Conservation (phyloP, 2,113 vertebrate genomes). For the Geococcyx californianus region DNA sequence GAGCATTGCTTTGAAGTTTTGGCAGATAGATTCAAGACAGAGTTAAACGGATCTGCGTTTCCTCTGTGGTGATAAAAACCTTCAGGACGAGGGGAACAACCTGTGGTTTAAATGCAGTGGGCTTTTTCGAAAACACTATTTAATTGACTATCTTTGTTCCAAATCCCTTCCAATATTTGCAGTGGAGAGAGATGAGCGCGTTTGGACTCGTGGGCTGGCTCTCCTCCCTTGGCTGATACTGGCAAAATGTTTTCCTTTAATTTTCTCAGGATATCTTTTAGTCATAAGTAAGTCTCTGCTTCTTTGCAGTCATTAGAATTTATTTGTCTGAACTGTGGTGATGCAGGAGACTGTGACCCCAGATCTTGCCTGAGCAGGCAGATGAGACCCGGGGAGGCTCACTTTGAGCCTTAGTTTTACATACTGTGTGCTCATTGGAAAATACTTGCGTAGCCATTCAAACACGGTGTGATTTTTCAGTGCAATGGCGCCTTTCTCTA, state of each 20-base stretch:
- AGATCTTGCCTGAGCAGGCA: rapidly evolving
- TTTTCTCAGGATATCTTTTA: background rate
- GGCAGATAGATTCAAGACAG: background rate
- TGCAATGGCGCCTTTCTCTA: background rate
- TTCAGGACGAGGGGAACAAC: background rate
- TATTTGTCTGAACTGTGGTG: background rate
- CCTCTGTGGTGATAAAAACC: background rate
- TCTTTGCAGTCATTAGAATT: background rate
- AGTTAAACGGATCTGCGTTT: background rate
- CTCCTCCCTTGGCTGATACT: background rate
- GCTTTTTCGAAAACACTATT: background rate
- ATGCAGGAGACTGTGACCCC: background rate
- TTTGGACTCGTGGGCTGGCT: background rate
- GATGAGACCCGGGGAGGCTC: background rate
- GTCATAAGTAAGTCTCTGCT: background rate
- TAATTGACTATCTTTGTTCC: conserved; percentile 1
- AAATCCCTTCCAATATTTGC: conserved; percentile 39
- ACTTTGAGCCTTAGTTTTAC: background rate
- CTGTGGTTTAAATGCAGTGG: background rate
- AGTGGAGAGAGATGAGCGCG: background rate
- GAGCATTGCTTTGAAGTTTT: background rate
- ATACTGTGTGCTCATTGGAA: background rate
- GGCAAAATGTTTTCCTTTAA: conserved; percentile 25
- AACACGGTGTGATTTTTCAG: background rate
- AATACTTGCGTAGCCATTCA: background rate